A percentile compares a stretch with the other conserved stretches of the same genome.
phyloP scores from a whole-genome alignment of 1,140 invertebrate genomes.

The Bombus sylvicola region DNA sequence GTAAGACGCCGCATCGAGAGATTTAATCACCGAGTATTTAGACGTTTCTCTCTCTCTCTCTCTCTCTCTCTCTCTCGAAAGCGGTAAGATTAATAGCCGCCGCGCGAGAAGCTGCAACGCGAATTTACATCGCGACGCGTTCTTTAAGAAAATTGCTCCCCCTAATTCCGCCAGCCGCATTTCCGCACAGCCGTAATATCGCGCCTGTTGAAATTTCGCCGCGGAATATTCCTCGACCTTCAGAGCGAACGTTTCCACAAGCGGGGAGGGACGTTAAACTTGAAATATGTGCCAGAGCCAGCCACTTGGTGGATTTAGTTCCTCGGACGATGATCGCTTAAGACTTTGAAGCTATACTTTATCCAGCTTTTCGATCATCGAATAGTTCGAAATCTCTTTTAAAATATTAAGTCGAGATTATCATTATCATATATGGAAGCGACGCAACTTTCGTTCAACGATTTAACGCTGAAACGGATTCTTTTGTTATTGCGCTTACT shows the following conservation, averaged over 20 bases:
- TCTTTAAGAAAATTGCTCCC: conserved; percentile 54
- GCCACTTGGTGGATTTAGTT: background rate
- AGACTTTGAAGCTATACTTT: background rate
- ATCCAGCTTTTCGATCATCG: background rate
- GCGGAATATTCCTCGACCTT: conserved; percentile 19
- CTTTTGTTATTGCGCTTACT: background rate
- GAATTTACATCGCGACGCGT: conserved; percentile 51
- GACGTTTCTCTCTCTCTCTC: conserved; percentile 30
- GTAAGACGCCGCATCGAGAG: conserved; percentile 57
- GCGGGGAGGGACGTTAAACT: background rate
- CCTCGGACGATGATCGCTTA: background rate
- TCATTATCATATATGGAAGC: too few relatives aligned
- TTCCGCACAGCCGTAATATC: conserved; percentile 29
- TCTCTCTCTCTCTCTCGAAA: conserved; percentile 20
- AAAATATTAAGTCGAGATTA: background rate
- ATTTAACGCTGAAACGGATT: too few relatives aligned
- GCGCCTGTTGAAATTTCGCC: conserved; percentile 30
- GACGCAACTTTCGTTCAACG: too few relatives aligned
- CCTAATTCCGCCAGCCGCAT: conserved; percentile 33
- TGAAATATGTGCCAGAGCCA: conserved; percentile 7
- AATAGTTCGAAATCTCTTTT: background rate
- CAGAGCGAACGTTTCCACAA: background rate
- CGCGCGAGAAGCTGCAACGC: conserved; percentile 33
- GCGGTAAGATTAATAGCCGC: conserved; percentile 42
- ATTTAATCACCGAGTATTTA: conserved; percentile 65